Base-by-base conservation (phyloP, 2,888 invertebrate genomes). In the Heliconius erato region DNA sequence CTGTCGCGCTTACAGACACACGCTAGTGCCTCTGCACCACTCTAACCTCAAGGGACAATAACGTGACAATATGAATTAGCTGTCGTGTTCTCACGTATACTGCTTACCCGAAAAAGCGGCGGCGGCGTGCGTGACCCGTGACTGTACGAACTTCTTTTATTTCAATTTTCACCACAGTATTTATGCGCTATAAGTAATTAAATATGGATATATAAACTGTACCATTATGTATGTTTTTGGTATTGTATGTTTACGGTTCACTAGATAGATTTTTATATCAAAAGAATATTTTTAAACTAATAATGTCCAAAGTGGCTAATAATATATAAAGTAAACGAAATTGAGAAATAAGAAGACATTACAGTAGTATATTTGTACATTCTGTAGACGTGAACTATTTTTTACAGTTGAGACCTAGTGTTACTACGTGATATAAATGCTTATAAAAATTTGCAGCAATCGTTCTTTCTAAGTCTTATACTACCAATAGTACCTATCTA, bases 41-140 rank as follows among this genome's bases (percentile, higher is more conserved):
- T 16, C 49, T 1, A 5, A 16, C 16, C 54, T 23, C 54, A 6
- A 23, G 74, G 71, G 83, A 83, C 79, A 63, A 71, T 79, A 79
- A 83, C 69, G 72, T 76, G 74, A 67, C 76, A 74, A 28, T 32
- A 19, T 63, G 76, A 83, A 81, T 83, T 76, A 83, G 54, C 23
- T 69, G 63, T 82, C 68, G 72, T 79, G 49, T 78, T 79, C 69
- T 63, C 28, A 65, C 28, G 65, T 74, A 23, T 80, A 7, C 32
- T 65, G 49, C 16, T 68, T 28, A 26, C 69, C 74, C 7, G 59
- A 67, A 16, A 44, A n/a, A 71, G 6, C 12, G 26, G 26, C 54
- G 71, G 3, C 12, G 26, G 26, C 54, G 71, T 79, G 83, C 78
- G 81, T 81, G 79, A 71, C 65, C 12, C 35, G 23, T 81, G 28